phyloP scores from a whole-genome alignment of 2,888 invertebrate species.

The Plutella xylostella region DNA sequence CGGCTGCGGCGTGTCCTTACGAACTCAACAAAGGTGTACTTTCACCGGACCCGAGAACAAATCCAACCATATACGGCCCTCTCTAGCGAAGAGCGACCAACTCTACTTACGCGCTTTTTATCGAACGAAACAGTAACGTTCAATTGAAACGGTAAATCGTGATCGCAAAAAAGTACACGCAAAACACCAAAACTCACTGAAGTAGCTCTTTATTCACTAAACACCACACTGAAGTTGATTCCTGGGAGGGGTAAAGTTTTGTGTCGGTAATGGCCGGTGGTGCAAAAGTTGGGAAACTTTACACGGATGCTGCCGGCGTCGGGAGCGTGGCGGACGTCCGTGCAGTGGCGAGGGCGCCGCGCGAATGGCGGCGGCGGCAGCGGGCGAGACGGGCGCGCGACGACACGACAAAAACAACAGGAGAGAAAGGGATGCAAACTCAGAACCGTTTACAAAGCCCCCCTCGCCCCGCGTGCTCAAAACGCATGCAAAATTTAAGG shows the following conservation, averaged over 20 bases:
- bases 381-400: slow-evolving; percentile 22
- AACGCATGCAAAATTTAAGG: slow-evolving; percentile 35
- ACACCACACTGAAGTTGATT: slow-evolving; percentile 4
- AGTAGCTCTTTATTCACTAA: not conserved
- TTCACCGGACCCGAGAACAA: slow-evolving; percentile 59
- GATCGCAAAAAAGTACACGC: slow-evolving; percentile 41
- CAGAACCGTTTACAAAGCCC: slow-evolving; percentile 37
- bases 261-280: slow-evolving; percentile 36
- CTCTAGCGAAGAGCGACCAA: slow-evolving; percentile 44
- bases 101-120: slow-evolving; percentile 50
- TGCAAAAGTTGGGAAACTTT: slow-evolving; percentile 59
- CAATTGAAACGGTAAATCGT: slow-evolving; percentile 58
- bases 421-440: slow-evolving; percentile 26
- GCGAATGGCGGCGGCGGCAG: slow-evolving; percentile 25
- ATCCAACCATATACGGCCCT: slow-evolving; percentile 54
- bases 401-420: slow-evolving; percentile 25
- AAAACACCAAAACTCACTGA: slow-evolving; percentile 43
- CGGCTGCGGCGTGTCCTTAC: slow-evolving; percentile 59
- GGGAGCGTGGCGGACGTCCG: too few relatives aligned
- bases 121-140: slow-evolving; percentile 63
- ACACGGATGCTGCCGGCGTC: too few relatives aligned
- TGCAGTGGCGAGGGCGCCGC: slow-evolving; percentile 43
- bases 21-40: slow-evolving; percentile 67
- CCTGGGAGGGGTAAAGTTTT: slow-evolving; percentile 23
- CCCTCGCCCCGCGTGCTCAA: slow-evolving; percentile 23